Percentiles rank a stretch among this genome's conserved stretches.
Evolutionary conservation across 2,797 vertebrate genomes (phyloP).

Genomic region (Leuciscus waleckii): DNA sequence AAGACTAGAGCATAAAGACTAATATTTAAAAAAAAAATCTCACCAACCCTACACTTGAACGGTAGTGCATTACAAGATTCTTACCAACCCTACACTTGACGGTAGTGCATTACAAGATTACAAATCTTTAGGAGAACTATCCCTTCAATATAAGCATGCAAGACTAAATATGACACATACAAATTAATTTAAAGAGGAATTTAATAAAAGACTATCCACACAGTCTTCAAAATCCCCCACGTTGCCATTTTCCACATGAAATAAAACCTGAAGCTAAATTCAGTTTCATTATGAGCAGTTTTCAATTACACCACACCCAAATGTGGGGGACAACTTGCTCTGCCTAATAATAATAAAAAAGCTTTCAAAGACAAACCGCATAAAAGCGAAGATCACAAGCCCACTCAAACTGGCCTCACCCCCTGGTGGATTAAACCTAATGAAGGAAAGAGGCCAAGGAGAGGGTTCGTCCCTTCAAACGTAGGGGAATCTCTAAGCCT

Average conservation of each 20-base stretch:
- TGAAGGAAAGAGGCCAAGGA: conserved; percentile 4
- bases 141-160: neutral
- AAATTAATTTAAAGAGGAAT: neutral
- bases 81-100: neutral
- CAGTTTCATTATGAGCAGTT: conserved; percentile 10
- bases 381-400: conserved; percentile 24
- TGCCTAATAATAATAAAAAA: conserved; percentile 6
- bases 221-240: neutral
- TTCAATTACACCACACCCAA: conserved; percentile 26
- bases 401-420: conserved; percentile 19
- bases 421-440: conserved; percentile 27
- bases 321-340: neutral
- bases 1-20: too few relatives aligned
- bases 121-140: neutral
- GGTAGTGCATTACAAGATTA: neutral
- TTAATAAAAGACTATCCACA: neutral
- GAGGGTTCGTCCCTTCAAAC: neutral
- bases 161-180: neutral
- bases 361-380: conserved; percentile 6
- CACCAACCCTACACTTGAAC: too few relatives aligned
- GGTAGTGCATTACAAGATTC: neutral
- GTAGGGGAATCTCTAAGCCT: neutral
- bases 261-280: neutral
- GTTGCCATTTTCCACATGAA: neutral
- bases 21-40: neutral